Evolutionary conservation across 2,797 vertebrate genomes (phyloP), one percentile per base, ranked within the genome.

Genomic region (Cossypha niveicapilla): DNA sequence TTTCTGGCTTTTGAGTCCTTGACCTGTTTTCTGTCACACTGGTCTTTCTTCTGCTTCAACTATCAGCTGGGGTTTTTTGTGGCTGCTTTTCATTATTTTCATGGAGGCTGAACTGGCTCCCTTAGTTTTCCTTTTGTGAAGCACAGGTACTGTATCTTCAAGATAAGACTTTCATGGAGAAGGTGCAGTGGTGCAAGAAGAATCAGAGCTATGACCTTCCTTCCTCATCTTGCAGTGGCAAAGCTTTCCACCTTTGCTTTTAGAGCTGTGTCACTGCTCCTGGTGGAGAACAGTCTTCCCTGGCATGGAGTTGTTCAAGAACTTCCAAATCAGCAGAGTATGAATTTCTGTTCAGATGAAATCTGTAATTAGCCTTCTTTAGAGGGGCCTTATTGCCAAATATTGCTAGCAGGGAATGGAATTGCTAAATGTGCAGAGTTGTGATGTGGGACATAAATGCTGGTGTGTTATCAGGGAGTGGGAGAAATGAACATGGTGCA

Each of bases 291-390:
- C 28, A 22, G 63, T 63, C 63, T 62, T 82, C 18, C 23, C 22
- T 89, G 74, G 34, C 0, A 10, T 74, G 45, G 88, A 56, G 37
- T 91, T 86, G 66, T 73, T 84, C 51, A 88, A 66, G 35, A 88
- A 19, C 37, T 77, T 70, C 30, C 13, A 63, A 44, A 30, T 68
- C 16, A 12, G 61, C 60, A n/a, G 17, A 34, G 32, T 61, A 75
- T 45, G 65, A 81, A 42, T 53, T 90, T 88, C 37, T 90, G 42
- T 47, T 92, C 56, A 74, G 76, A 28, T 50, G 32, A 86, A 94
- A 62, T 85, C 41, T 86, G 34, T 83, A 93, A 83, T 92, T 94
- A 88, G 35, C 23, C 51, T n/a, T 75, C 54, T 94, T 92, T 89
- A 67, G 82, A 88, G 21, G 7, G 34, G n/a, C 79, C 39, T 82